A percentile compares a stretch with the other conserved stretches of the same genome.
phyloP scores from a whole-genome alignment of 2,113 vertebrate species.

The Verasper variegatus region DNA sequence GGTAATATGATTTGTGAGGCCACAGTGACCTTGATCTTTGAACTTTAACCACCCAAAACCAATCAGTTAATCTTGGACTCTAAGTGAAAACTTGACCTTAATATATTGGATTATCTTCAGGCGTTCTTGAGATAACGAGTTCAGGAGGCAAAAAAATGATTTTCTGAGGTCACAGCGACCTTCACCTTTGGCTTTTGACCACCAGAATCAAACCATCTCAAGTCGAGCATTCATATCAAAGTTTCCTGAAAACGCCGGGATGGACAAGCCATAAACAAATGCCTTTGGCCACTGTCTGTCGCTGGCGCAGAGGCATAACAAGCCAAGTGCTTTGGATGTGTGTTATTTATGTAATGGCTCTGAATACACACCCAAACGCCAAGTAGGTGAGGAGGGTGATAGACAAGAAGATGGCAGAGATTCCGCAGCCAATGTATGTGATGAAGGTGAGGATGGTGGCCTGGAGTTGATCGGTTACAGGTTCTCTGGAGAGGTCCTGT shows the following conservation, averaged over 20 bases:
- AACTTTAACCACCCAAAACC: neutral
- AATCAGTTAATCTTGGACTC: no score
- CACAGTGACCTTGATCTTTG: neutral
- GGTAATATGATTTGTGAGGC: neutral
- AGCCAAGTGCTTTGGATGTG: neutral
- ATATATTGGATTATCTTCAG: no score
- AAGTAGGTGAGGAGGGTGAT: slow-evolving; percentile 95
- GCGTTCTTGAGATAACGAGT: no score
- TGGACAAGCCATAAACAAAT: no score
- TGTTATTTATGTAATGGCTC: neutral
- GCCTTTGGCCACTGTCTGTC: neutral
- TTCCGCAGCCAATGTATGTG: slow-evolving; percentile 94
- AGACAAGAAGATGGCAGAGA: slow-evolving; percentile 95
- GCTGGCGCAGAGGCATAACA: neutral
- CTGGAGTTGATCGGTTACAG: slow-evolving; percentile 71
- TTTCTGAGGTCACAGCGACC: neutral
- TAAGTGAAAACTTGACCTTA: no score
- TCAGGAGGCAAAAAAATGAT: no score
- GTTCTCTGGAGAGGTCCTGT: slow-evolving; percentile 85
- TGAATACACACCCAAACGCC: slow-evolving; percentile 89
- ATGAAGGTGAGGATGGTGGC: slow-evolving; percentile 91
- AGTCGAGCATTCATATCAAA: no score
- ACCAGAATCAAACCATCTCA: no score
- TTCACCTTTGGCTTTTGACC: neutral
- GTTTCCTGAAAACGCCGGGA: no score